Base-by-base conservation (phyloP, 2,113 vertebrate genomes). In the Atherinomorus stipes region DNA sequence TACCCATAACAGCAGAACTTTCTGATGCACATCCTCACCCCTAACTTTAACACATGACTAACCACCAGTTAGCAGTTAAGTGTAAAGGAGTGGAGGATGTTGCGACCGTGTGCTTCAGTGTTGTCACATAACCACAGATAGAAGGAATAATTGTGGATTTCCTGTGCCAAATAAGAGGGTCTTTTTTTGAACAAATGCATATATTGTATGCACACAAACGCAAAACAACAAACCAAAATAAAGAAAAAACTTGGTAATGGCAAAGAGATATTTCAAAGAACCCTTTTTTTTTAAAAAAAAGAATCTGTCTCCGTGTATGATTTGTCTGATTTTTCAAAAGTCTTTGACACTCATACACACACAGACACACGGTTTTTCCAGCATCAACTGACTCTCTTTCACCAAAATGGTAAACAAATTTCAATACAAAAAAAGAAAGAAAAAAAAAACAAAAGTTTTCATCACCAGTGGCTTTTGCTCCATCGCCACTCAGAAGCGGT, bases 71-170 rank as follows among this genome's bases (percentile, higher is more conserved):
- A 34, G 50, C 15, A 42, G 64, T 68, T 77, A 62, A 67, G 34
- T 34, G 23, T 70, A 57, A 61, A 58, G 45, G 49, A 64, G 75
- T 67, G 37, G 62, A 57, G 64, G 31, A 74, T 68, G 69, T 64
- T 81, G 40, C 42, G 0, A 81, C 31, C 44, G 50, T 89, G 85
- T 90, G 86, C 85, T 90, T 84, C 71, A 76, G 76, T 71, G 71
- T 78, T 42, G 34, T 82, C 83, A 85, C 72, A 65, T 76, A 64
- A 77, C 64, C 61, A 78, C 34, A 62, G 49, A 61, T 44, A 74
- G 61, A 81, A 73, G 64, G 59, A 78, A 76, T 7, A 61, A 67
- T 31, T 31, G 52, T 53, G n/a, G 52, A 21, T 78, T 49, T 57
- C 1, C 1, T 62, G 62, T 58, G 23, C 9, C 28, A 26, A n/a